Conservation (phyloP, 2,888 invertebrate genomes). For the Eupithecia dodoneata region DNA sequence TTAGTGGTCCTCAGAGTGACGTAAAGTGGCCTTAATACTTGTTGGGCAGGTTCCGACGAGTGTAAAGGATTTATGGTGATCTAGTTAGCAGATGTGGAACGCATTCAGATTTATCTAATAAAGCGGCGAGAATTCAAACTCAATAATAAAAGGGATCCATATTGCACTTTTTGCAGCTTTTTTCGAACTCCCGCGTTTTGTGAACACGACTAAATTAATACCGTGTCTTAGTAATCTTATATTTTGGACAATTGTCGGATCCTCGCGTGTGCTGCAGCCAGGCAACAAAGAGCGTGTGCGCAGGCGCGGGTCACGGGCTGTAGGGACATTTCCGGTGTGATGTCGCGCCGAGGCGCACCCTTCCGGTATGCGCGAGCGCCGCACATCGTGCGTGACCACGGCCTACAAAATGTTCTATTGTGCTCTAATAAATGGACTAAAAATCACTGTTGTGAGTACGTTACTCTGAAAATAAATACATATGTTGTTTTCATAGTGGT, state of each 20-base stretch:
- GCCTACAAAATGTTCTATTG: constrained; percentile 67
- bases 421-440: constrained; percentile 71
- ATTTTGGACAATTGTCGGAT: not conserved
- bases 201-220: not conserved
- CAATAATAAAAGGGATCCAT: constrained; percentile 2
- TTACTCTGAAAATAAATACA: constrained; percentile 8
- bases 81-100: constrained; percentile 26
- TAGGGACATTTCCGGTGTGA: constrained; percentile 72
- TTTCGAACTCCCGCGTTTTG: not conserved
- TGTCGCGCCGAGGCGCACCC: constrained; percentile 77
- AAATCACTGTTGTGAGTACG: constrained; percentile 48
- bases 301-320: constrained; percentile 71
- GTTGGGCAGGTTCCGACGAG: constrained; percentile 22
- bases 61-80: constrained; percentile 31
- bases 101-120: constrained; percentile 26
- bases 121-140: constrained; percentile 16
- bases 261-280: constrained; percentile 67
- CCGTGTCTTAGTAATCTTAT: not conserved
- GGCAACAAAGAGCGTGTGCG: constrained; percentile 69
- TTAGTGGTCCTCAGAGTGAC: constrained; percentile 49
- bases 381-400: constrained; percentile 70
- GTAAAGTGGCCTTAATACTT: constrained; percentile 45
- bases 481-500: not conserved
- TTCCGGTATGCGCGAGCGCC: constrained; percentile 77
- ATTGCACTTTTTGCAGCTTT: not conserved